Evolutionary conservation across 2,888 invertebrate species (phyloP).

Genomic region (Hartigia nigra): DNA sequence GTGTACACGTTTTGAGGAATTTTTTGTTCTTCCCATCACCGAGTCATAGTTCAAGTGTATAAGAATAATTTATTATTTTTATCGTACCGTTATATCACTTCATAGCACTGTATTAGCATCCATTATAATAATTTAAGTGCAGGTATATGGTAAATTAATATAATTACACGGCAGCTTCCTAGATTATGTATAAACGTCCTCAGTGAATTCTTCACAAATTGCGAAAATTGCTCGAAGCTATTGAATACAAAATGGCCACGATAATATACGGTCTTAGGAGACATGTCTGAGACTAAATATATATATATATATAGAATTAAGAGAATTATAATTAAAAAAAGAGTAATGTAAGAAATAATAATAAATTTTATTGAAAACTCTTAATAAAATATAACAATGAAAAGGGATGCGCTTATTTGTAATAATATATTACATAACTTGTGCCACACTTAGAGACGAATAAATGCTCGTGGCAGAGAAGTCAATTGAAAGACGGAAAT

Average conservation of each 20-base stretch:
- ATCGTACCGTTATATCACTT: background rate
- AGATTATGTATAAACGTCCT: background rate
- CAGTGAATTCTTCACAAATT: background rate
- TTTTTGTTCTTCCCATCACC: background rate
- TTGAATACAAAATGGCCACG: conserved; percentile 6
- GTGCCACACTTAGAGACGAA: background rate
- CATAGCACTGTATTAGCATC: background rate
- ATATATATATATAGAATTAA: background rate
- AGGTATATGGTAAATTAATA: background rate
- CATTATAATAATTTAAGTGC: background rate
- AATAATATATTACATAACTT: background rate
- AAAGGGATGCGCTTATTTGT: background rate
- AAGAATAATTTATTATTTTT: background rate
- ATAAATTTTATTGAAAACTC: background rate
- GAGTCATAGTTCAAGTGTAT: background rate
- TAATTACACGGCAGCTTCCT: too few species aligned
- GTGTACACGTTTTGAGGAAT: background rate
- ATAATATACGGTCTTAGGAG: background rate
- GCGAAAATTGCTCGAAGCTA: conserved; percentile 7
- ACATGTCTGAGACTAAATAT: too few species aligned
- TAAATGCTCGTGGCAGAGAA: background rate
- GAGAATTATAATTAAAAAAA: background rate
- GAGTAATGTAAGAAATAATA: background rate
- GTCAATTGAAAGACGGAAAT: background rate
- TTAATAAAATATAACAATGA: background rate